Evolutionary conservation across 1,140 invertebrate genomes (phyloP), one percentile per base, ranked within the genome.

Genomic region (Drosophila equinoxialis): DNA sequence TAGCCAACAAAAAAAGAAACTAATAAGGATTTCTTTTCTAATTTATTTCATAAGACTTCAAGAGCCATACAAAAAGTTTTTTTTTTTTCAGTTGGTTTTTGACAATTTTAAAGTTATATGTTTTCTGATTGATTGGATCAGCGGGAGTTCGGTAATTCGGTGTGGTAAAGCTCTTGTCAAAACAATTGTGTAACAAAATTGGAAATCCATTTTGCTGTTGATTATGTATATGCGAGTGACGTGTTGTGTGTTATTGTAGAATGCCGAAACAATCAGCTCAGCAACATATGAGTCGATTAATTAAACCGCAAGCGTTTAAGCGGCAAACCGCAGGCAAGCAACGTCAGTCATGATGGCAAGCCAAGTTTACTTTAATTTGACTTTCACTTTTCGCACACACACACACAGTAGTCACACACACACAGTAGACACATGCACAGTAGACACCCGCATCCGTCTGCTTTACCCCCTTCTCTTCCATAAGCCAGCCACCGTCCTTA

Each of bases 281-380:
- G 71, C 77, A 51, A 48, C 17, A 20, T 70, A 79, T 81, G 66
- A 79, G 79, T 83, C 83, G 83, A 87, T 87, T 87, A 89, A 87
- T 87, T 87, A 87, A 87, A 83, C 84, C 84, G 57, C 84, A 87
- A 83, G 76, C 83, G 73, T 80, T 87, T 87, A 82, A 87, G 83
- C 83, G 82, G 75, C 79, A 82, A 74, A 79, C 82, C 82, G 66
- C 82, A 78, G 54, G n/a, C 37, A 26, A 60, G 60, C 64, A 63
- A 64, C 71, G 60, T 69, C 79, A 58, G 57, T 58, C 57, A 58
- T 58, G 57, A 58, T 58, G 65, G 59, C 73, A 84, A 77, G 42
- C 68, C 65, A 61, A 82, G 75, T 87, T 87, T 86, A 66, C 83
- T 86, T 86, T 87, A 86, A 86, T 82, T 84, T 79, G 83, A 87